Base-by-base conservation (phyloP, 2,797 vertebrate genomes). In the Typhlichthys eigenmanni region DNA sequence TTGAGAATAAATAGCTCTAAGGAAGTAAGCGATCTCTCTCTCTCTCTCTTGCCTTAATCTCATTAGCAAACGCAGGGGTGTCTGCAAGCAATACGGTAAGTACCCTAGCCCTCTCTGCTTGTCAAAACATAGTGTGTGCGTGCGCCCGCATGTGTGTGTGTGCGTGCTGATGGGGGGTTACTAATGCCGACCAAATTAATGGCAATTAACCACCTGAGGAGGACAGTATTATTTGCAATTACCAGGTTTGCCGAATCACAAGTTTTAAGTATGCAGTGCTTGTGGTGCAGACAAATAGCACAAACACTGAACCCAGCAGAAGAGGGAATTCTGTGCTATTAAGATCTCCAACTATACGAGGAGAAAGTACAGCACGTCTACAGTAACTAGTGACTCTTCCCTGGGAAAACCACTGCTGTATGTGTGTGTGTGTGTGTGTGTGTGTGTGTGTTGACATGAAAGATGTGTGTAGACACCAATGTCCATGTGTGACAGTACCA, bases 181-280 rank as follows among this genome's bases (percentile, higher is more conserved):
- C 78, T 81, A 84, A 84, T 79, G 82, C 79, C 67, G 78, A 67
- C 85, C 76, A 80, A 76, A 89, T 88, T 84, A 85, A 86, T 75
- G 85, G 72, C 90, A 91, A 92, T 91, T 90, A 90, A 82, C 83
- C 88, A 87, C 82, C 82, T 87, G 85, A 89, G 87, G 86, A 90
- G 79, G 80, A 86, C 85, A 81, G 75, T 85, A 88, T 90, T 89
- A 89, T 84, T 85, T 81, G 80, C 82, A 88, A 87, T 89, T 90
- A 89, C 76, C 81, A 81, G 83, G 77, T 88, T 84, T 79, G 87
- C 84, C 81, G 78, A 80, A 75, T 80, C 64, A 62, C 69, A 68
- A 77, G 59, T 84, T 88, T 84, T 73, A 77, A 83, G 59, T 75
- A 59, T 66, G 69, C 47, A 64, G 66, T 55, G 50, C 34, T 45